Evolutionary conservation across 2,113 vertebrate genomes (phyloP), one percentile per base, ranked within the genome.

Genomic region (Rhipidura dahli): DNA sequence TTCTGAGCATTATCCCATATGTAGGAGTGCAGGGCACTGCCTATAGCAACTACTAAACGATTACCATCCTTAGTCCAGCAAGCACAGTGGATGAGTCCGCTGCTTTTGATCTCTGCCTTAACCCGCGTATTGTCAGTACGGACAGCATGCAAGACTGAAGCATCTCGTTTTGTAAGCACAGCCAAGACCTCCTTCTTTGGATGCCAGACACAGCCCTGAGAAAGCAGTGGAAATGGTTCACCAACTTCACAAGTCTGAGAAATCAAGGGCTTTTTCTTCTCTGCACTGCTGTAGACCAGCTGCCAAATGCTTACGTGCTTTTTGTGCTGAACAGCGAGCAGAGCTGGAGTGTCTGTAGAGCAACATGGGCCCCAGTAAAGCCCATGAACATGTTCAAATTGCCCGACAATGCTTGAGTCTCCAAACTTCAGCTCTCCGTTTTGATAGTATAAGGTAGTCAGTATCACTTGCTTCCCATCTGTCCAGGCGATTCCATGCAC

Each of bases 201-300:
- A 95, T 99, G 99, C 99, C 99, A 99, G 60, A 99, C 98, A 2
- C 99, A 99, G 95, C 99, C 99, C 91, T 99, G 99, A 39, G 99
- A 97, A 61, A 99, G 98, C 97, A 99, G 64, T 0, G 99, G 98
- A 76, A 98, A 98, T 0, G 98, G 98, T 84, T 99, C 98, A 22
- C 98, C 98, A 79, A 99, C 98, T 97, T 99, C 99, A 65, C 99
- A 99, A 3, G 98, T 99, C 98, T 98, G 98, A 23, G 98, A 98
- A 97, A 98, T 98, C 89, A 98, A 94, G 83, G 99, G 97, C 87
- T 99, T 98, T 97, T 98, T 98, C 91, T 98, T 98, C 86, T 98
- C 99, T 2, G 96, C 70, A 9, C 97, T 68, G 10, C 97, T 98
- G 82, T 98, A 98, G 94, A 98, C 97, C 90, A 99, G 97, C 90